These are phyloP conservation scores for Cyclophora albipunctata DNA, from an alignment of 2,888 invertebrate species.

Conservation along the genomic window DNA sequence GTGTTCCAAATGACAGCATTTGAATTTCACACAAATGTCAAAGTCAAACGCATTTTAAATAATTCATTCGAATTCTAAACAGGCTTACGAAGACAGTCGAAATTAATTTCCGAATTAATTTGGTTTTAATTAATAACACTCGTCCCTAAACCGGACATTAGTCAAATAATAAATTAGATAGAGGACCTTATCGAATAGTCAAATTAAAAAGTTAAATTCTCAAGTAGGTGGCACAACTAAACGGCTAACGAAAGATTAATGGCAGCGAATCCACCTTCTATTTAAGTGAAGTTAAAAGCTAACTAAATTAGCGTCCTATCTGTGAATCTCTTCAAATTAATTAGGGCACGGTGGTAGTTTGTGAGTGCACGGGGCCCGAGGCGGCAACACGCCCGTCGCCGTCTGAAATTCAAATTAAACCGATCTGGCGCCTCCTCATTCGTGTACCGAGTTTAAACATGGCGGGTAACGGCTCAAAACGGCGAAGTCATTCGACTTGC, in stretches of 20 bases:
- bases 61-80: not conserved
- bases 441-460: constrained; percentile 71
- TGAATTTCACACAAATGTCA: not conserved
- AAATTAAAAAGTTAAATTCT: constrained; percentile 22
- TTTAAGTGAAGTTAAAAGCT: constrained; percentile 65
- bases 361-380: constrained; percentile 30
- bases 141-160: not conserved
- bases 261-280: constrained; percentile 50
- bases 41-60: not conserved
- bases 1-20: not conserved
- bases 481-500: constrained; percentile 72
- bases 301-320: constrained; percentile 70
- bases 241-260: constrained; percentile 55
- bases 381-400: constrained; percentile 53
- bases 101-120: not conserved
- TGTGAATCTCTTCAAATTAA: constrained; percentile 73
- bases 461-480: constrained; percentile 68
- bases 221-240: constrained; percentile 50
- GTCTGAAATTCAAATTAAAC: constrained; percentile 74
- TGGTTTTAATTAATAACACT: not conserved
- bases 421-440: constrained; percentile 75
- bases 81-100: not conserved
- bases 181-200: not conserved
- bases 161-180: constrained; percentile 11
- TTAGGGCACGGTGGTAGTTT: constrained; percentile 54